A percentile compares a stretch with the other conserved stretches of the same genome.
Evolutionary conservation across 2,113 vertebrate genomes (phyloP).

Genomic region (Xiphorhynchus elegans): DNA sequence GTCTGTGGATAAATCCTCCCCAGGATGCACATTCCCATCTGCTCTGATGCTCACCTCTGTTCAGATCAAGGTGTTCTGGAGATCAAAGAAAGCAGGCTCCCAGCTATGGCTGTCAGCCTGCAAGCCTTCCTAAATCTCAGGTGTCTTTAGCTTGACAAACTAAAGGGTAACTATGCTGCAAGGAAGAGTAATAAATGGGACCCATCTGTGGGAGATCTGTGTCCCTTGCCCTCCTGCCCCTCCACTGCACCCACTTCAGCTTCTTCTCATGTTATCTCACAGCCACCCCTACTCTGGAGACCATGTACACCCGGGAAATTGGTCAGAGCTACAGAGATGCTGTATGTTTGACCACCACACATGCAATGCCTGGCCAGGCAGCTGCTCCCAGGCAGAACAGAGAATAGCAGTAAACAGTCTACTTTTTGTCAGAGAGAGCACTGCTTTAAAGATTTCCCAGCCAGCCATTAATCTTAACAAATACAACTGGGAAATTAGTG

Average conservation of each 20-base stretch:
- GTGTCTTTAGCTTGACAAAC: not conserved
- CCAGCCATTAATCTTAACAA: not conserved
- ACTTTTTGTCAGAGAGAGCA: not conserved
- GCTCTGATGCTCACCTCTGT: accelerated
- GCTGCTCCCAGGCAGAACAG: not conserved
- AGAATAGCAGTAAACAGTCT: not conserved
- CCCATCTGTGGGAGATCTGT: not conserved
- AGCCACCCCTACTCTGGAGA: not conserved
- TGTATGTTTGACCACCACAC: not conserved
- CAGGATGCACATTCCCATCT: not conserved
- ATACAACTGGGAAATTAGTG: not conserved
- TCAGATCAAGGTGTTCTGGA: not conserved
- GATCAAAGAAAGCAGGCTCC: not conserved
- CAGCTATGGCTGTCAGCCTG: not conserved
- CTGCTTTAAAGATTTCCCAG: not conserved
- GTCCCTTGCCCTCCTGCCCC: not conserved
- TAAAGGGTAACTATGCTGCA: not conserved
- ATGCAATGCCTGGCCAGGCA: not conserved
- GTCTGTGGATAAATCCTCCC: not conserved
- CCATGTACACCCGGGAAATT: accelerated
- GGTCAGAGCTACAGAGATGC: not conserved
- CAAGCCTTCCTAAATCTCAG: not conserved
- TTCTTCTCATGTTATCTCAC: not conserved
- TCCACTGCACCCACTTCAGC: not conserved
- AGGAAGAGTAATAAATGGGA: not conserved